These are phyloP conservation scores for Apus apus DNA, from an alignment of 2,113 vertebrate species.

Conservation along the genomic window DNA sequence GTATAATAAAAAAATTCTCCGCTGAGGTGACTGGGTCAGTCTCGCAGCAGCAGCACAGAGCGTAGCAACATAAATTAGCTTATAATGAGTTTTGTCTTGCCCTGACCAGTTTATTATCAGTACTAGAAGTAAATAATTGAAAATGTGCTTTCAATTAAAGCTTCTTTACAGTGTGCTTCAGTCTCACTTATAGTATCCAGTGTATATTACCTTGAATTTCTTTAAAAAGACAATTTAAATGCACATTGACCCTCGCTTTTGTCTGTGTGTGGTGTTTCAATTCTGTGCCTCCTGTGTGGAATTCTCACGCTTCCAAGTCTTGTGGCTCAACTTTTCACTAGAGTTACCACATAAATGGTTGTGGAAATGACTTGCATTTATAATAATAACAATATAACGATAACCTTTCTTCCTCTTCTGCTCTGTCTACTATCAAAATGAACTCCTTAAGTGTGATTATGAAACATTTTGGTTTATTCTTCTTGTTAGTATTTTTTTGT, in stretches of 20 bases:
- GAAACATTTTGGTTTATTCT: not conserved
- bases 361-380: not conserved
- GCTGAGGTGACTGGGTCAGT: not conserved
- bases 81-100: constrained; percentile 27
- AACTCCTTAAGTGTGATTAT: not conserved
- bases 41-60: not conserved
- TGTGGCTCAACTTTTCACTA: not conserved
- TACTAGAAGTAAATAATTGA: constrained; percentile 28
- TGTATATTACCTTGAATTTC: not conserved
- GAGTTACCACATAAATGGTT: not conserved
- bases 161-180: not conserved
- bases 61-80: not conserved
- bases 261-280: not conserved
- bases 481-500: not conserved
- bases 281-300: not conserved
- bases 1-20: not conserved
- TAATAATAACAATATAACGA: not conserved
- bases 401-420: not conserved
- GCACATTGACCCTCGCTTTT: not conserved
- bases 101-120: not conserved
- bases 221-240: not conserved
- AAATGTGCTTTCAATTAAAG: not conserved
- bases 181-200: not conserved
- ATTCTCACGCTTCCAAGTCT: not conserved
- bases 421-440: not conserved